These are phyloP conservation scores for Seriola quinqueradiata DNA, from an alignment of 2,113 vertebrate genomes.

Conservation along the genomic window DNA sequence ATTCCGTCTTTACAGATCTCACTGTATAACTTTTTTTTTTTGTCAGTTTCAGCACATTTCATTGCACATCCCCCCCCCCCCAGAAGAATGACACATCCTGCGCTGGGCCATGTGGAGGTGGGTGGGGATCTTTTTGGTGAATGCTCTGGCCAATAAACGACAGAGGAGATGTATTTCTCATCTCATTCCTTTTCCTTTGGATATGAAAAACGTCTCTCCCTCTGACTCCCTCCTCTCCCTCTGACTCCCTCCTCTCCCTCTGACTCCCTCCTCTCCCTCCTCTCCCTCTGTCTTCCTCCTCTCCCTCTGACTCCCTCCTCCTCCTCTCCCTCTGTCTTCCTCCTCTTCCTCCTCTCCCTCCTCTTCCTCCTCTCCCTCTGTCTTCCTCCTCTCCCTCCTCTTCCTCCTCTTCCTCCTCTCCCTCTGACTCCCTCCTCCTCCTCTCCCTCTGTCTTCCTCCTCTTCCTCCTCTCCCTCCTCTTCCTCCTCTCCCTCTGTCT, in stretches of 20 bases:
- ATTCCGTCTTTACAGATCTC: no score
- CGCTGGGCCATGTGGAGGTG: constrained; percentile 33
- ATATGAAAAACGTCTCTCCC: constrained; percentile 30
- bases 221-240: no score
- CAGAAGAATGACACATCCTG: constrained; percentile 40
- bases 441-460: no score
- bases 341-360: not conserved
- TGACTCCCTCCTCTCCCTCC: no score
- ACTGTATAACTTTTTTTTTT: not conserved
- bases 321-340: not conserved
- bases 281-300: no score
- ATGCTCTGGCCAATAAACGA: constrained; percentile 28
- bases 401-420: no score
- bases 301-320: no score
- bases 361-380: not conserved
- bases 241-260: no score
- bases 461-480: no score
- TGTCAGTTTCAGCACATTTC: constrained; percentile 15
- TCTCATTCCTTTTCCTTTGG: constrained; percentile 25
- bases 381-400: no score
- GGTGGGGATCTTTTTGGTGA: constrained; percentile 31
- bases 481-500: no score
- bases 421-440: no score
- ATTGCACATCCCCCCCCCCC: not conserved
- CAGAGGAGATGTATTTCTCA: constrained; percentile 35